Evolutionary conservation across 2,888 invertebrate species (phyloP).

Genomic region (Andrena chrysosceles): DNA sequence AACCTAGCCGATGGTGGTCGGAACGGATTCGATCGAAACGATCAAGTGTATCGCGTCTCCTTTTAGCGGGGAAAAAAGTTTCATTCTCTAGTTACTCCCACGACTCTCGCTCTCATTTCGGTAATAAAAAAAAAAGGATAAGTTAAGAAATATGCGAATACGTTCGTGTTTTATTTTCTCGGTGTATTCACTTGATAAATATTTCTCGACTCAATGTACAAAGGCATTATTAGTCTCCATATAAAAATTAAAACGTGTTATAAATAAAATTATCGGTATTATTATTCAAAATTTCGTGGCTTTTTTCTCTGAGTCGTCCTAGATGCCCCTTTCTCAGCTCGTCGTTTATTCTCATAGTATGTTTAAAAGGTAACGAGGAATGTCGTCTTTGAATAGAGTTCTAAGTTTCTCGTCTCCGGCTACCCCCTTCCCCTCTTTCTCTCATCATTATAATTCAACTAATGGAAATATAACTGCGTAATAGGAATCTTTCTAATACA

Average conservation of each 20-base stretch:
- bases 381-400: conserved; percentile 54
- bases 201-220: conserved; percentile 78
- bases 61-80: neutral
- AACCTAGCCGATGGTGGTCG: conserved; percentile 16
- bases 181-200: conserved; percentile 78
- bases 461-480: conserved; percentile 74
- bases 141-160: conserved; percentile 55
- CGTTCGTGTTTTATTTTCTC: conserved; percentile 70
- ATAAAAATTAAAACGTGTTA: conserved; percentile 70
- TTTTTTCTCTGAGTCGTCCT: conserved; percentile 41
- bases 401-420: conserved; percentile 16
- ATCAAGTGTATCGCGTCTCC: neutral
- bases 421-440: conserved; percentile 16
- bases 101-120: conserved; percentile 8
- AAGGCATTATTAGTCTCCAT: conserved; percentile 70
- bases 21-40: neutral
- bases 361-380: conserved; percentile 68
- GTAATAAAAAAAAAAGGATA: conserved; percentile 46
- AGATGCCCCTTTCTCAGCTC: neutral
- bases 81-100: conserved; percentile 38
- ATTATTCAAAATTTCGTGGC: conserved; percentile 46
- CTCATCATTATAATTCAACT: conserved; percentile 66
- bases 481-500: conserved; percentile 74
- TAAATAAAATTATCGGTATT: conserved; percentile 62
- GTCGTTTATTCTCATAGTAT: conserved; percentile 10